A percentile compares a stretch with the other conserved stretches of the same genome.
Conservation (phyloP, 64 coral and sea anemone species). For the Stichodactyla helianthus region DNA sequence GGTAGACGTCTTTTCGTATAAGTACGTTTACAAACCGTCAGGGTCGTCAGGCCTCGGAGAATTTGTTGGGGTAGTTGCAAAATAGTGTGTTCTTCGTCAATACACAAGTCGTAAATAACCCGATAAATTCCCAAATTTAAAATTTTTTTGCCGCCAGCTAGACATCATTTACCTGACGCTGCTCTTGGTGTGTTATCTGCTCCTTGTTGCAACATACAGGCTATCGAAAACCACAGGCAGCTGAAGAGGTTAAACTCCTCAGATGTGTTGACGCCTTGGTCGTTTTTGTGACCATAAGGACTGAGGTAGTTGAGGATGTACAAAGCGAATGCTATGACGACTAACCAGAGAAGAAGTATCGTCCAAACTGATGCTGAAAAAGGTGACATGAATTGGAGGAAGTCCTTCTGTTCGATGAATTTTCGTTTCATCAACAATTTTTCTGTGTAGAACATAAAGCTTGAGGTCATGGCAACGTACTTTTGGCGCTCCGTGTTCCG, state of each 20-base stretch:
- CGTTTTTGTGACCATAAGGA: constrained; percentile 46
- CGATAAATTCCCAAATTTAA: no score
- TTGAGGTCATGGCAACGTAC: constrained; percentile 33
- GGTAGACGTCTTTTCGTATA: no score
- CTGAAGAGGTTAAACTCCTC: constrained; percentile 31
- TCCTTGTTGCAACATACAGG: constrained; percentile 38
- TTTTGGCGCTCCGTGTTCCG: constrained; percentile 32
- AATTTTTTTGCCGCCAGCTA: no score
- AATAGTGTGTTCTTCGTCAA: no score
- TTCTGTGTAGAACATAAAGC: constrained; percentile 65
- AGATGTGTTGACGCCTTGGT: constrained; percentile 17
- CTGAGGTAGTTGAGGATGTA: constrained; percentile 46
- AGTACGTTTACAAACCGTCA: no score
- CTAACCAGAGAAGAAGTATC: background rate
- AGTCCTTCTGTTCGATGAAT: background rate
- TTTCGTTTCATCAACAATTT: constrained; percentile 48
- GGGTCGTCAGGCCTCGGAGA: no score
- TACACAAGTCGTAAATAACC: no score
- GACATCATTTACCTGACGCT: constrained; percentile 7
- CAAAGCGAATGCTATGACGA: background rate
- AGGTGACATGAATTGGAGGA: constrained; percentile 44
- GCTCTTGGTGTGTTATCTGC: constrained; percentile 26
- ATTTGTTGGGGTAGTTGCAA: no score
- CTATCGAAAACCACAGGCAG: constrained; percentile 33
- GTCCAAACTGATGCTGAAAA: constrained; percentile 11